A percentile compares a stretch with the other conserved stretches of the same genome.
Conservation (phyloP, 1,140 invertebrate species). For the Drosophila repleta region DNA sequence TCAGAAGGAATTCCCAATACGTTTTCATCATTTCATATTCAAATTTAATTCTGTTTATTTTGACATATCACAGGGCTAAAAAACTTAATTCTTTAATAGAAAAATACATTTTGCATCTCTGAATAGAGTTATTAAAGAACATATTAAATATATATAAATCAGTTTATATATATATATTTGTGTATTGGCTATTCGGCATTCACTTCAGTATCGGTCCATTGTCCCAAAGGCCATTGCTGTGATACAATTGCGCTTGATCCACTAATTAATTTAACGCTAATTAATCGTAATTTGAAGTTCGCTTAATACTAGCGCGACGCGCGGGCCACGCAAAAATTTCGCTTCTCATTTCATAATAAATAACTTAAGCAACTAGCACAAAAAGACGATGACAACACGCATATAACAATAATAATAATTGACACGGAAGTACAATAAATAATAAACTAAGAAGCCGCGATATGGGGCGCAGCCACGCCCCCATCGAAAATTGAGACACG, state of each 20-base stretch:
- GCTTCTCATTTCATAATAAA: constrained; percentile 58
- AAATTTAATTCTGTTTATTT: constrained; percentile 72
- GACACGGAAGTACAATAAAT: constrained; percentile 66
- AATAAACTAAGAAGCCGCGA: constrained; percentile 71
- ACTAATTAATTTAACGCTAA: constrained; percentile 49
- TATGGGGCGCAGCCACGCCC: constrained; percentile 5
- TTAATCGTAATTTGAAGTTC: constrained; percentile 18
- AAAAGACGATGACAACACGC: constrained; percentile 54
- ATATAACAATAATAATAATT: constrained; percentile 56
- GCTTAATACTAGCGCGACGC: constrained; percentile 44
- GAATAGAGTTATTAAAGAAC: constrained; percentile 11
- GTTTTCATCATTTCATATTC: constrained; percentile 10
- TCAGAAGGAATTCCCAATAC: neutral
- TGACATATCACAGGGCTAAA: constrained; percentile 83
- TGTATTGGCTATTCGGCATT: constrained; percentile 10
- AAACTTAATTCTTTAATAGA: constrained; percentile 75
- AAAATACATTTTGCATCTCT: constrained; percentile 47
- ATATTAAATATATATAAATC: neutral
- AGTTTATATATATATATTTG: constrained; percentile 5
- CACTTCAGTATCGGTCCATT: constrained; percentile 31
- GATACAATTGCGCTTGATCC: constrained; percentile 38
- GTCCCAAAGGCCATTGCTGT: constrained; percentile 34
- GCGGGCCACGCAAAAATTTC: constrained; percentile 42
- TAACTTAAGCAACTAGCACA: constrained; percentile 70
- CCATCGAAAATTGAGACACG: neutral